Evolutionary conservation across 2,113 vertebrate genomes (phyloP).

Genomic region (Ammodytes marinus): DNA sequence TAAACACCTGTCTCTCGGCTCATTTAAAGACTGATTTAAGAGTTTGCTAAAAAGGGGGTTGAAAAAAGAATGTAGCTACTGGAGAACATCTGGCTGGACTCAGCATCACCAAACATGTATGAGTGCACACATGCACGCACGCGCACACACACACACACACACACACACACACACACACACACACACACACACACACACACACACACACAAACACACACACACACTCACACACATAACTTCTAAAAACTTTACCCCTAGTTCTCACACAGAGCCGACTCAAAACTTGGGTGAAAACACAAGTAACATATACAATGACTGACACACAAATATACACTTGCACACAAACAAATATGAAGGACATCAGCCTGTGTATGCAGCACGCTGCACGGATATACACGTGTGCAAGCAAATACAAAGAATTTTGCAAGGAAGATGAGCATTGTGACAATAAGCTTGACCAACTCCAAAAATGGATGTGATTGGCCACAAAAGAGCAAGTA

Average conservation of each 20-base stretch:
- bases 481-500: conserved; percentile 5
- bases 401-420: conserved; percentile 16
- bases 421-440: background rate
- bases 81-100: conserved; percentile 61
- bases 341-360: background rate
- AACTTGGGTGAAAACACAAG: background rate
- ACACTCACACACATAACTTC: conserved; percentile 23
- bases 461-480: conserved; percentile 4
- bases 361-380: background rate
- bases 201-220: background rate
- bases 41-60: conserved; percentile 37
- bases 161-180: conserved; percentile 1
- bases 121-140: background rate
- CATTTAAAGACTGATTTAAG: conserved; percentile 63
- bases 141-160: background rate
- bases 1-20: conserved; percentile 66
- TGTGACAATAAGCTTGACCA: background rate
- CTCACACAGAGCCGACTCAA: background rate
- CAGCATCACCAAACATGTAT: conserved; percentile 6
- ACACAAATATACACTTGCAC: conserved; percentile 1
- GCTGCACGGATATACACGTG: background rate
- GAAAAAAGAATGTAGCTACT: conserved; percentile 34
- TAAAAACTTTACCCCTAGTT: background rate
- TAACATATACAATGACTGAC: conserved; percentile 9
- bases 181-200: conserved; percentile 12